Evolutionary conservation across 2,797 vertebrate species (phyloP).

Genomic region (Enteromius anoplus): DNA sequence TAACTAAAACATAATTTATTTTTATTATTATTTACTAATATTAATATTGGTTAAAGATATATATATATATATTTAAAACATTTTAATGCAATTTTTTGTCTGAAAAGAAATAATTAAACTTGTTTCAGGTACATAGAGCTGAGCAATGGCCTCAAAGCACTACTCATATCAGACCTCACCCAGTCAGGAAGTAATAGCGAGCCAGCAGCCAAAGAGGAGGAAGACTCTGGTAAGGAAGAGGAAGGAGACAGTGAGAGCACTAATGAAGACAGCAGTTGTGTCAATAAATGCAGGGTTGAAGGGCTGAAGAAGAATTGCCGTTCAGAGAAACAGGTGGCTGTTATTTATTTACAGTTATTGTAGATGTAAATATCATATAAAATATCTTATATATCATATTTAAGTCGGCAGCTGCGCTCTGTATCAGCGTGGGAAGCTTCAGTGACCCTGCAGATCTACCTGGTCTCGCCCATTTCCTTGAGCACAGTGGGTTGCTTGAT

Average conservation of each 20-base stretch:
- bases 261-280: conserved; percentile 76
- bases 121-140: conserved; percentile 85
- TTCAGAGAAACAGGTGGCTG: conserved; percentile 89
- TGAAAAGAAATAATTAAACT: neutral
- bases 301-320: conserved; percentile 76
- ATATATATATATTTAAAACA: too few relatives aligned
- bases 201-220: conserved; percentile 51
- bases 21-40: neutral
- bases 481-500: conserved; percentile 87
- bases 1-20: neutral
- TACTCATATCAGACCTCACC: conserved; percentile 92
- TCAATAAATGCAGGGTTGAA: conserved; percentile 74
- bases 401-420: conserved; percentile 94
- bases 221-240: conserved; percentile 71
- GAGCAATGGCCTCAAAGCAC: conserved; percentile 86
- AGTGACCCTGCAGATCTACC: conserved; percentile 94
- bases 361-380: neutral
- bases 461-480: conserved; percentile 96
- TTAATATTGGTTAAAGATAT: neutral
- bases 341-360: neutral
- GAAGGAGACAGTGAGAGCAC: conserved; percentile 73
- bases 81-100: neutral
- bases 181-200: conserved; percentile 58
- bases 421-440: conserved; percentile 93
- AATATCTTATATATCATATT: conserved; percentile 18